A percentile compares a stretch with the other conserved stretches of the same genome.
Conservation (phyloP, 2,113 vertebrate genomes). For the Oncorhynchus gorbuscha region DNA sequence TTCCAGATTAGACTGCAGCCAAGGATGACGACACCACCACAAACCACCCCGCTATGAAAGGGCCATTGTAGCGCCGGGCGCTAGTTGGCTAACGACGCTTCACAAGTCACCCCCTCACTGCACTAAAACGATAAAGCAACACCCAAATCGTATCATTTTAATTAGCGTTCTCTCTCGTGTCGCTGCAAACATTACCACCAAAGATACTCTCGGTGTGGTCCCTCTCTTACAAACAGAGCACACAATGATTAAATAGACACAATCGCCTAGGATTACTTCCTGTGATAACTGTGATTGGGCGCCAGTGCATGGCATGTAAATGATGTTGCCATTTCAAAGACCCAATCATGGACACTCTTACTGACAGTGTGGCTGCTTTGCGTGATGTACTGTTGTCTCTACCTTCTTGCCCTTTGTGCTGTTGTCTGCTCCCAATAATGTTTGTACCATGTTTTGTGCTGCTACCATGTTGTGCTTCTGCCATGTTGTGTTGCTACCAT, state of each 20-base stretch:
- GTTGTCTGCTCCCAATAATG: no score
- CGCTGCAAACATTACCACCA: slow-evolving; percentile 52
- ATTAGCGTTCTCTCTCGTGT: slow-evolving; percentile 63
- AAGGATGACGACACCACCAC: slow-evolving; percentile 74
- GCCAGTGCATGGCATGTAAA: slow-evolving; percentile 11
- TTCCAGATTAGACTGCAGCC: slow-evolving; percentile 65
- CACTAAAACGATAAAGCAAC: slow-evolving; percentile 56
- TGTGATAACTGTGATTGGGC: slow-evolving; percentile 17
- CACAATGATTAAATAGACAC: slow-evolving; percentile 38
- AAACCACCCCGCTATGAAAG: slow-evolving; percentile 49
- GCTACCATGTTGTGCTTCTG: no score
- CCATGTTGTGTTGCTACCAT: no score
- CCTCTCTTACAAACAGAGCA: slow-evolving; percentile 7
- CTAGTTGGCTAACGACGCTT: background rate
- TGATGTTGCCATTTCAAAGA: background rate
- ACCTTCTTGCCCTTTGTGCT: no score
- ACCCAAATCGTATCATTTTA: slow-evolving; percentile 70
- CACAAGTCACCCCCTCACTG: slow-evolving; percentile 7
- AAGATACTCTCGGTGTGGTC: slow-evolving; percentile 19
- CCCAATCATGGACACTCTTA: no score
- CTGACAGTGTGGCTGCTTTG: no score
- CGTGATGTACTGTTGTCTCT: no score
- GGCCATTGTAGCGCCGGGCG: slow-evolving; percentile 53
- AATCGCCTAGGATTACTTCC: slow-evolving; percentile 22
- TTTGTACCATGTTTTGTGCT: no score